phyloP scores from a whole-genome alignment of 2,113 vertebrate genomes.

The Xyrauchen texanus region DNA sequence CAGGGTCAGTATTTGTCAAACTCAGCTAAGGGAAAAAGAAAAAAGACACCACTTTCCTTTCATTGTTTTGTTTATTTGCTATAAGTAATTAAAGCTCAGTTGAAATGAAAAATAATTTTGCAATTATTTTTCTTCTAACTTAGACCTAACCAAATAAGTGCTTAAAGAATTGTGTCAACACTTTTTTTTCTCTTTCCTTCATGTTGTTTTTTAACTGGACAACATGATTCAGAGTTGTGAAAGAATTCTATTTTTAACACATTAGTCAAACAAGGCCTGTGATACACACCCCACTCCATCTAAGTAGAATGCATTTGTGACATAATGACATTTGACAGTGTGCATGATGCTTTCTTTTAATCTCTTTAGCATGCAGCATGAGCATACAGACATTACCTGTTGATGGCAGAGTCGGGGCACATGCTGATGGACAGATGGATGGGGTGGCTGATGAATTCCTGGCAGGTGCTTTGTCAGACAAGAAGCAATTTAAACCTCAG shows the following conservation, averaged over 20 bases:
- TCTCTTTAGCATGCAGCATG: conserved; percentile 75
- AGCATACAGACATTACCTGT: conserved; percentile 76
- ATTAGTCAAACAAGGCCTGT: conserved; percentile 37
- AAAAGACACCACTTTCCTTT: conserved; percentile 31
- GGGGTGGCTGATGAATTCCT: conserved; percentile 76
- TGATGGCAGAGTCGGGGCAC: conserved; percentile 71
- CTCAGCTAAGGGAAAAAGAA: conserved; percentile 54
- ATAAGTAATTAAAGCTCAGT: conserved; percentile 54
- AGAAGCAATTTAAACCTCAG: conserved; percentile 76
- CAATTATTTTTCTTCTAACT: conserved; percentile 40
- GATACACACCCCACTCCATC: conserved; percentile 43
- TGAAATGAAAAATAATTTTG: conserved; percentile 54
- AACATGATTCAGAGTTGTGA: conserved; percentile 18
- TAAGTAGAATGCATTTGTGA: conserved; percentile 71
- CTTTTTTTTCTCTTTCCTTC: conserved; percentile 17
- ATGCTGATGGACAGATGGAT: conserved; percentile 82
- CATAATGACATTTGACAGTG: conserved; percentile 73
- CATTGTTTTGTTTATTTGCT: conserved; percentile 52
- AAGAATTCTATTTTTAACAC: conserved; percentile 40
- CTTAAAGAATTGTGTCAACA: conserved; percentile 19
- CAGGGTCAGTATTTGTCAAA: conserved; percentile 66
- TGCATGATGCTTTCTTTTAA: conserved; percentile 78
- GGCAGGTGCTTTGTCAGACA: conserved; percentile 84
- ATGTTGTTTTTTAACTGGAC: conserved; percentile 23
- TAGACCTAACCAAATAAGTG: conserved; percentile 41